These are phyloP conservation scores for Petrocephalus zakoni DNA, from an alignment of 2,113 vertebrate species.

Conservation along the genomic window DNA sequence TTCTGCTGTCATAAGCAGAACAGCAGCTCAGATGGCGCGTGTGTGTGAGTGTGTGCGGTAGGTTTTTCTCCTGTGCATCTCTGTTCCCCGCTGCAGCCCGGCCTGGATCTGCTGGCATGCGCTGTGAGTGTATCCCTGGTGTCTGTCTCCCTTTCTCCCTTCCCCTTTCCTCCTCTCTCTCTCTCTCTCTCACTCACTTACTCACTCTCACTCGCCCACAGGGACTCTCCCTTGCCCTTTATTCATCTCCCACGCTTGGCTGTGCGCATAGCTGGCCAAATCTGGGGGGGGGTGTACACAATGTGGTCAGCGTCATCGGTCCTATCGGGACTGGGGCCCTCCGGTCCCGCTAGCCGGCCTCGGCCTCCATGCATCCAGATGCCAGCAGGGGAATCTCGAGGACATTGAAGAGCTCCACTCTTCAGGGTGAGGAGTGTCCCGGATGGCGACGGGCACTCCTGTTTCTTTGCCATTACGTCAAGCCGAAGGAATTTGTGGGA, in stretches of 20 bases:
- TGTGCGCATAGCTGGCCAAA: neutral
- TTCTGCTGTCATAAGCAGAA: slow-evolving; percentile 8
- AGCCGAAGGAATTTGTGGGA: slow-evolving; percentile 59
- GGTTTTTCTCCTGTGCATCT: neutral
- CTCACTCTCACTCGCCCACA: neutral
- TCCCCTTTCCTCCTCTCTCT: neutral
- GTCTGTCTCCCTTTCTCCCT: neutral
- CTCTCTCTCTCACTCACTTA: neutral
- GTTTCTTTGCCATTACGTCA: slow-evolving; percentile 56
- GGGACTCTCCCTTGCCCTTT: neutral
- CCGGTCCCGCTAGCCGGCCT: neutral
- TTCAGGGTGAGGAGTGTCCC: slow-evolving; percentile 47
- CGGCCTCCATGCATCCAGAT: neutral
- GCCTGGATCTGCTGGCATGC: neutral
- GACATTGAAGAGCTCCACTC: slow-evolving; percentile 34
- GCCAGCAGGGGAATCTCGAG: slow-evolving; percentile 51
- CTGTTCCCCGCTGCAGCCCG: neutral
- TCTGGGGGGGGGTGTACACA: too few species aligned
- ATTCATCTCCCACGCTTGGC: neutral
- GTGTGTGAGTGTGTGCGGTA: neutral
- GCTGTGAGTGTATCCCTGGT: neutral
- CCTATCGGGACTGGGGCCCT: neutral
- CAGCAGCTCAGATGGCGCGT: neutral
- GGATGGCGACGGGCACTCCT: slow-evolving; percentile 51
- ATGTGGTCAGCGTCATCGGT: neutral